Conservation (phyloP, 2,113 vertebrate genomes). For the Pachypanchax playfairii region DNA sequence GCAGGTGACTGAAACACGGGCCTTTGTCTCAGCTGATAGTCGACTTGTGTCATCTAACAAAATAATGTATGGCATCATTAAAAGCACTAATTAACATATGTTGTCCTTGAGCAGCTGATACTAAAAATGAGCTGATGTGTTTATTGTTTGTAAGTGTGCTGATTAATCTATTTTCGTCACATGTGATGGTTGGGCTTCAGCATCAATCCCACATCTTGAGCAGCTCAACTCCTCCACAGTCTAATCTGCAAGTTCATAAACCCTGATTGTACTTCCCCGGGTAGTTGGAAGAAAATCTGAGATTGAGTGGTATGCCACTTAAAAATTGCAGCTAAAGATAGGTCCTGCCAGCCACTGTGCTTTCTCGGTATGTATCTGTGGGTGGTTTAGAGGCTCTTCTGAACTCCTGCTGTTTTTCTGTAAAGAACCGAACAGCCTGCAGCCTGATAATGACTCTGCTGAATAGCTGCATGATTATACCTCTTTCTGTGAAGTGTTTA, state of each 20-base stretch:
- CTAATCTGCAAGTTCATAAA: slow-evolving; percentile 57
- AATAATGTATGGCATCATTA: slow-evolving; percentile 75
- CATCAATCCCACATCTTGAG: slow-evolving; percentile 33
- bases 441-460: slow-evolving; percentile 73
- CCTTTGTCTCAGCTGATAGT: slow-evolving; percentile 53
- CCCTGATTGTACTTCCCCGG: slow-evolving; percentile 44
- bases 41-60: slow-evolving; percentile 61
- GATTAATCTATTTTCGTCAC: slow-evolving; percentile 24
- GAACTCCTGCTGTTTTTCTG: slow-evolving; percentile 72
- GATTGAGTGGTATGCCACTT: slow-evolving; percentile 59
- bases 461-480: slow-evolving; percentile 78
- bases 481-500: slow-evolving; percentile 70
- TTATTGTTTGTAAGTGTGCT: slow-evolving; percentile 1
- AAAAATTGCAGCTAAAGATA: slow-evolving; percentile 67
- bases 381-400: slow-evolving; percentile 68
- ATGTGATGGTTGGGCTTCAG: slow-evolving; percentile 24
- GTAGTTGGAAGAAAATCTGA: slow-evolving; percentile 55
- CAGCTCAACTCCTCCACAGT: slow-evolving; percentile 52
- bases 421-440: slow-evolving; percentile 73
- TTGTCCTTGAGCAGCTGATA: slow-evolving; percentile 59
- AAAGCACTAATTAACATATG: slow-evolving; percentile 75
- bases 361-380: slow-evolving; percentile 59
- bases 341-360: too few relatives aligned
- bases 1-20: slow-evolving; percentile 33
- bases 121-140: slow-evolving; percentile 43